Conservation (phyloP, 2,888 invertebrate species). For the Dryomyza anilis region DNA sequence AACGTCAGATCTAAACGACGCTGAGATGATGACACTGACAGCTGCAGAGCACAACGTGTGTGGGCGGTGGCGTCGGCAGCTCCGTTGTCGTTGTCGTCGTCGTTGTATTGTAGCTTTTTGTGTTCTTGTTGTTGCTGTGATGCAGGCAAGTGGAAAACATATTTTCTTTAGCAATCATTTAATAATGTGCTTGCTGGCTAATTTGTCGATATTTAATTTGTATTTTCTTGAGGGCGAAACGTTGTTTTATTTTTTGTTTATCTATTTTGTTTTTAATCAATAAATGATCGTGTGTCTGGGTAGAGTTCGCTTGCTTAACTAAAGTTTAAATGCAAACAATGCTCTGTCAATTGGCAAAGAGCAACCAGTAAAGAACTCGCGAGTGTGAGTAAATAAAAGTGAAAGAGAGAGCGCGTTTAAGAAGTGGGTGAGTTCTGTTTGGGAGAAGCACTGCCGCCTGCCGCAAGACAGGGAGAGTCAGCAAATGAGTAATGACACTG, state of each 20-base stretch:
- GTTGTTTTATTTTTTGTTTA: not conserved
- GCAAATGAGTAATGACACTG: too few species aligned
- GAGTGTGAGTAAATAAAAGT: not conserved
- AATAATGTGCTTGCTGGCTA: not conserved
- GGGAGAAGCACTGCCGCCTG: too few species aligned
- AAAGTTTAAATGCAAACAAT: slow-evolving; percentile 19
- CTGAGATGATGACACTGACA: too few species aligned
- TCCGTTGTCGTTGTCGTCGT: too few species aligned
- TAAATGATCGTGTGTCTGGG: not conserved
- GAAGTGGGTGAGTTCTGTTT: too few species aligned
- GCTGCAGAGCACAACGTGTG: too few species aligned
- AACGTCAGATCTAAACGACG: too few species aligned
- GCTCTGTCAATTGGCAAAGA: not conserved
- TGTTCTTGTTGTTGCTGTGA: not conserved
- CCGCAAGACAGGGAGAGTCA: too few species aligned
- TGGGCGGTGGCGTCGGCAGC: too few species aligned
- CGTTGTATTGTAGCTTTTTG: not conserved
- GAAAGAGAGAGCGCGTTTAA: not conserved
- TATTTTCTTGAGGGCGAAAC: not conserved
- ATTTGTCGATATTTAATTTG: not conserved
- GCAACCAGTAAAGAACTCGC: not conserved
- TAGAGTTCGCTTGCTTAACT: slow-evolving; percentile 13
- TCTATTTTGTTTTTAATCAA: not conserved
- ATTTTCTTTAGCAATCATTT: slow-evolving; percentile 10
- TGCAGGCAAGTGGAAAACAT: not conserved